These are phyloP conservation scores for Amazona vittata DNA, from an alignment of 2,113 vertebrate species.

Conservation along the genomic window DNA sequence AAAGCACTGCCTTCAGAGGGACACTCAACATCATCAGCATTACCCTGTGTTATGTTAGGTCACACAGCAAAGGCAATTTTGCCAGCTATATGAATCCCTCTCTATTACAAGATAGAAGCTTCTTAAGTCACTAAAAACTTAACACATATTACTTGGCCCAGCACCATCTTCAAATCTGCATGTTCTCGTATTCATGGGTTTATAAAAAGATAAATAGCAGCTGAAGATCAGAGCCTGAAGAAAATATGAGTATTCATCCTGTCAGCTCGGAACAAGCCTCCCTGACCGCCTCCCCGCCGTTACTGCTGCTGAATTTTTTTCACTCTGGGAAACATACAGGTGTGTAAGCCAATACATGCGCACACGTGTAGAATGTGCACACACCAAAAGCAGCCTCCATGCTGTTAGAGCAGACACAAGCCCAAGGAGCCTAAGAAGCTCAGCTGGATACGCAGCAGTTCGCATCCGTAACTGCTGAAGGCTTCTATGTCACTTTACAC, in stretches of 20 bases:
- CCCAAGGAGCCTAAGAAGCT: background rate
- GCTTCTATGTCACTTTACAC: background rate
- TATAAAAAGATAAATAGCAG: slow-evolving; percentile 44
- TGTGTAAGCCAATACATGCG: background rate
- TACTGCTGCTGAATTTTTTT: background rate
- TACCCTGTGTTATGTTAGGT: background rate
- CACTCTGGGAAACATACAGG: slow-evolving; percentile 1
- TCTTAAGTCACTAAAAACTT: slow-evolving; percentile 44
- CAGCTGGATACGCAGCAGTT: background rate
- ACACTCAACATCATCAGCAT: background rate
- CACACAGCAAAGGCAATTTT: background rate
- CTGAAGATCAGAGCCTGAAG: slow-evolving; percentile 58
- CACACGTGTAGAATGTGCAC: background rate
- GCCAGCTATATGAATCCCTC: slow-evolving; percentile 2
- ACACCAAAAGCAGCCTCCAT: background rate
- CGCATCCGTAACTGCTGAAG: background rate
- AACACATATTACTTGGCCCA: slow-evolving; percentile 55
- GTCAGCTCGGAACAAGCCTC: background rate
- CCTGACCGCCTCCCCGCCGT: background rate
- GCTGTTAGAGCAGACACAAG: slow-evolving; percentile 21
- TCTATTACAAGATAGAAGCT: slow-evolving; percentile 55
- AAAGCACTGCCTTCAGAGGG: slow-evolving; percentile 51
- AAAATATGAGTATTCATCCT: background rate
- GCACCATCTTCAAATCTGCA: slow-evolving; percentile 63
- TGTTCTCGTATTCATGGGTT: slow-evolving; percentile 20